Conservation (phyloP, 2,113 vertebrate species). For the Craseonycteris thonglongyai region DNA sequence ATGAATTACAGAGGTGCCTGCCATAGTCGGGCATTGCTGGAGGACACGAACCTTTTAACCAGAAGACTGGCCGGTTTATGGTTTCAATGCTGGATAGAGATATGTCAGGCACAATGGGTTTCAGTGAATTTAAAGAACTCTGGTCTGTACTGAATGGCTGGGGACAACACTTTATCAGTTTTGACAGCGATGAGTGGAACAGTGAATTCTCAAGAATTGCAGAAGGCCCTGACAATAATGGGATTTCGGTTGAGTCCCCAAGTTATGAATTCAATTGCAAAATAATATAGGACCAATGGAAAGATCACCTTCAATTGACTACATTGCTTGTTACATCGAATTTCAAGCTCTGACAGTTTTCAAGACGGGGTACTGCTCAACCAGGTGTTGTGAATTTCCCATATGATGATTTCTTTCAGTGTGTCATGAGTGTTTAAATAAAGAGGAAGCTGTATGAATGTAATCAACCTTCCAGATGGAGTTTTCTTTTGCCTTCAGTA, state of each 20-base stretch:
- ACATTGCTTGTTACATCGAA: slow-evolving; percentile 90
- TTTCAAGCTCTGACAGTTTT: slow-evolving; percentile 87
- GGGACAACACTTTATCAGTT: slow-evolving; percentile 87
- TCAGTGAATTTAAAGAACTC: slow-evolving; percentile 94
- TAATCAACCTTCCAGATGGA: slow-evolving; percentile 66
- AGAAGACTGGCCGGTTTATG: slow-evolving; percentile 96
- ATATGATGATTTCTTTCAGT: slow-evolving; percentile 91
- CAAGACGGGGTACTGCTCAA: slow-evolving; percentile 85
- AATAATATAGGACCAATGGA: slow-evolving; percentile 84
- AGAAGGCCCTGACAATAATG: slow-evolving; percentile 87
- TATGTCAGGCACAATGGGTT: slow-evolving; percentile 90
- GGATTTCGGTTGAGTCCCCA: slow-evolving; percentile 91
- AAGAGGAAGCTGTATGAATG: not conserved
- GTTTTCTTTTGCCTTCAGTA: slow-evolving; percentile 14
- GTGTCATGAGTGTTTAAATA: slow-evolving; percentile 81
- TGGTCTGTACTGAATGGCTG: slow-evolving; percentile 89
- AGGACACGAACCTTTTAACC: slow-evolving; percentile 90
- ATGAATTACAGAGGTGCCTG: slow-evolving; percentile 93
- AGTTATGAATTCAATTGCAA: slow-evolving; percentile 86
- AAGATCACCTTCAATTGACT: slow-evolving; percentile 93
- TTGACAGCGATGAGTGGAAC: slow-evolving; percentile 92
- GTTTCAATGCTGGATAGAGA: slow-evolving; percentile 94
- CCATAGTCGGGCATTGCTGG: slow-evolving; percentile 90
- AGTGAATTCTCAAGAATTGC: slow-evolving; percentile 89
- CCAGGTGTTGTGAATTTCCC: slow-evolving; percentile 89